Base-by-base conservation (phyloP, 2,797 vertebrate species). In the Coccyzus lansbergi region DNA sequence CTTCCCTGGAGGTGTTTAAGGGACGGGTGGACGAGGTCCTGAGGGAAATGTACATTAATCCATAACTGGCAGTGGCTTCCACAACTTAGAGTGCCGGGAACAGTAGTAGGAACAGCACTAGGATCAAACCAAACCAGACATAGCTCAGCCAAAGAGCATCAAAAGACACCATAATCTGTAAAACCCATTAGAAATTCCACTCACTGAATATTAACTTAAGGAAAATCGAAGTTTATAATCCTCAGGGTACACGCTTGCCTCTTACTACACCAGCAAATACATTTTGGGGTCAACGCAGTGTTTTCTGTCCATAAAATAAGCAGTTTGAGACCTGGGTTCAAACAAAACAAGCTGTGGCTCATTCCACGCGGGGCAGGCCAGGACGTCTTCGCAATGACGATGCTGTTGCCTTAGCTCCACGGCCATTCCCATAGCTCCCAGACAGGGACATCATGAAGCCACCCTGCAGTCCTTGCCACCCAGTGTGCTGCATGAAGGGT, bases 371-470 rank as follows among this genome's bases (percentile, higher is more conserved):
- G n/a, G n/a, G 69, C 10, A 33, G 31, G 36, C 64, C 14, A 6
- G 20, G 34, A n/a, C 5, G 28, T 12, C 42, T 51, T 14, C 26
- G 58, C 36, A 19, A 9, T 0, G 7, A 6, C 0, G 7, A 8
- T 15, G 18, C 59, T n/a, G n/a, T n/a, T n/a, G n/a, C n/a, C n/a
- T n/a, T n/a, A n/a, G n/a, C n/a, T n/a, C n/a, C n/a, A 3, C 1
- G 4, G 33, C 9, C 8, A 4, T 22, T 11, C 34, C 44, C 34
- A 10, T 12, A 46, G 52, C 33, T 38, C n/a, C 56, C 40, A 11
- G 40, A 11, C 40, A 11, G n/a, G n/a, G 40, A n/a, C 40, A 42
- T 15, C 40, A 42, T 15, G 40, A 42, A 42, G 40, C 40, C 40
- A 42, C 15, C 40, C 40, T 15, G 15, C 40, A 42, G 40, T 42